Evolutionary conservation across 2,797 vertebrate species (phyloP).

Genomic region (Chiroxiphia lanceolata): DNA sequence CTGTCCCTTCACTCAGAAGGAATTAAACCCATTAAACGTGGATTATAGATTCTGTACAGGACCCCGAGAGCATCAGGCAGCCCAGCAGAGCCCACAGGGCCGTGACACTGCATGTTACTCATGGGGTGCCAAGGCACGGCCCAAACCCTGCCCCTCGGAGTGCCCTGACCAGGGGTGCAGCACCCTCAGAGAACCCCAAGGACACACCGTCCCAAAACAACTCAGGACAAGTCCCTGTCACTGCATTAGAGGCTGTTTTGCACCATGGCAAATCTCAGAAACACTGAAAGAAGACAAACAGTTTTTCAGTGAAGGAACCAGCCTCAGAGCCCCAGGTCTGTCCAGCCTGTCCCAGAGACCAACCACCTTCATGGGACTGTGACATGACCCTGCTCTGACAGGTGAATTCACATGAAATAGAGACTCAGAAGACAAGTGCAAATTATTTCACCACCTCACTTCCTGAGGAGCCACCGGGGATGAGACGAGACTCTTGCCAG

Average conservation of each 20-base stretch:
- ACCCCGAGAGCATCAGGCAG: not conserved
- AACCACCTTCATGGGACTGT: fast-evolving
- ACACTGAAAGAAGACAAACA: not conserved
- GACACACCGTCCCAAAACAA: not conserved
- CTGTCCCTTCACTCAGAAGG: not conserved
- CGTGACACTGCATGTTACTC: not conserved
- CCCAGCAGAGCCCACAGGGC: not conserved
- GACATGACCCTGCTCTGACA: not conserved
- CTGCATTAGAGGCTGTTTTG: not conserved
- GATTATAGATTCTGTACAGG: not conserved
- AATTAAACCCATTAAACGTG: not conserved
- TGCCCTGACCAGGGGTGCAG: not conserved
- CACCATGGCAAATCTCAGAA: not conserved
- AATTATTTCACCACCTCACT: not conserved
- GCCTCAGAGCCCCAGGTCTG: not conserved
- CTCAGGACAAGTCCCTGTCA: not conserved
- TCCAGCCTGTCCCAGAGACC: not conserved
- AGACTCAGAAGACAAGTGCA: not conserved
- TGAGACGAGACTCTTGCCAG: not conserved
- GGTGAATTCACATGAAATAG: not conserved
- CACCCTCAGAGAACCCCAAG: fast-evolving
- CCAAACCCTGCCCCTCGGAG: fast-evolving
- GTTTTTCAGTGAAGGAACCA: not conserved
- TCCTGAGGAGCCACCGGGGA: not conserved
- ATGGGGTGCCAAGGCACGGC: not conserved